Base-by-base conservation (phyloP, 1,140 invertebrate species). In the Asobara japonica region DNA sequence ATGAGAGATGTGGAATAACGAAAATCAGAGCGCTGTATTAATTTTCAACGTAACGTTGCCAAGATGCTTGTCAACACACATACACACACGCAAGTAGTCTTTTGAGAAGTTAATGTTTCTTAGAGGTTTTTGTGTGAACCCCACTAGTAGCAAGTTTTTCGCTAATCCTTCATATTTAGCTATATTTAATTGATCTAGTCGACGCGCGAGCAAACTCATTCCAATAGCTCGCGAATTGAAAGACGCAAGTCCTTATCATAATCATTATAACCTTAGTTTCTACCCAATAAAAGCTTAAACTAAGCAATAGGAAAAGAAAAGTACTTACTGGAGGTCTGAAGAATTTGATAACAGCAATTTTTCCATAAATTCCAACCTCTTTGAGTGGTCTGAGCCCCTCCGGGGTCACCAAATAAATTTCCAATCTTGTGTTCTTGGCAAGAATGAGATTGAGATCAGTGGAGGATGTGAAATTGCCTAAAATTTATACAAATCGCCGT, bases 321-420 rank as follows among this genome's bases (percentile, higher is more conserved):
- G 74, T 73, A 77, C 90, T 90, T 90, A 97, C 96, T 74, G 93
- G 93, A 74, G 96, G 95, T 79, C 96, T 89, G 86, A 98, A 99
- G 71, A 98, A 90, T 84, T 97, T 96, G 89, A 99, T 94, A 25
- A 97, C 96, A 51, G 95, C 93, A 78, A 99, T 96, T 86, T 95
- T 94, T 29, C 98, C 98, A 92, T 99, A 95, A 31, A 97, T 92
- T n/a, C 94, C 93, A 73, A 99, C 92, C 91, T 99, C 97, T 86
- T 99, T 98, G 27, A 99, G 87, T 1, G 97, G 95, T 76, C 95
- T 89, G 16, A 99, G 85, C 0, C 98, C 98, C 89, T 99, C 98
- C 4, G 97, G 95, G 0, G 97, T 98, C 0, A 99, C 97, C 20
- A 97, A 89, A 88, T 98, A 97, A 78, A 99, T 97, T 88, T 99